Percentiles rank a stretch among this genome's conserved stretches.
phyloP scores from a whole-genome alignment of 2,888 invertebrate species.

The Ophonus ardosiacus region DNA sequence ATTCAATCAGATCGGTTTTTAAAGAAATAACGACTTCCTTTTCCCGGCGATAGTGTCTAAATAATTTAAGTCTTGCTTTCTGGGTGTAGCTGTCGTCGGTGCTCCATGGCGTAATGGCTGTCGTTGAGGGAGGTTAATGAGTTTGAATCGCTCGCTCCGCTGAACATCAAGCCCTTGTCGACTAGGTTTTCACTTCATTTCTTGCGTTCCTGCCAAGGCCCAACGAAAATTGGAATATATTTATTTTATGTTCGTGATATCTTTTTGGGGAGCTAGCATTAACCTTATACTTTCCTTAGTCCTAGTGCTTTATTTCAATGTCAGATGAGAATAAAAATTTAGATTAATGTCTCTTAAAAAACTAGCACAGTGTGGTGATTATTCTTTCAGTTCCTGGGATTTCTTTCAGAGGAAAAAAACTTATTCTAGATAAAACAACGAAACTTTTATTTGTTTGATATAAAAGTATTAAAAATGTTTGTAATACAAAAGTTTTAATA shows the following conservation, averaged over 20 bases:
- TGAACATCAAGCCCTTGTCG: conserved; percentile 49
- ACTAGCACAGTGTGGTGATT: neutral
- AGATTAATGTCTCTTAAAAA: neutral
- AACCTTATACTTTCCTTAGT: neutral
- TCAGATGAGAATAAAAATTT: conserved; percentile 26
- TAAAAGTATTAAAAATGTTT: too few species aligned
- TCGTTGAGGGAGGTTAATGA: conserved; percentile 53
- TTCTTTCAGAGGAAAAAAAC: neutral
- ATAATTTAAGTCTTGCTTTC: conserved; percentile 27
- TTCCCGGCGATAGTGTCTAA: conserved; percentile 44
- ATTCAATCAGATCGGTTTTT: conserved; percentile 48
- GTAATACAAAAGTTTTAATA: too few species aligned
- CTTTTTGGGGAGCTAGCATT: neutral
- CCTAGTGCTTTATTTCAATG: conserved; percentile 42
- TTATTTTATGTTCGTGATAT: conserved; percentile 44
- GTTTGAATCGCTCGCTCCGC: conserved; percentile 50
- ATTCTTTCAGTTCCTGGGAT: neutral
- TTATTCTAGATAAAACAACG: too few species aligned
- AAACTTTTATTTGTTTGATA: too few species aligned
- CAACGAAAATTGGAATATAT: conserved; percentile 23
- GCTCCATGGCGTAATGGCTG: conserved; percentile 29
- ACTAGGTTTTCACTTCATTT: conserved; percentile 51
- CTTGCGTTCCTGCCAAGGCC: conserved; percentile 8
- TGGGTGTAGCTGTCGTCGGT: conserved; percentile 26
- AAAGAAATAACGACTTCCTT: conserved; percentile 51